Conservation (phyloP, 1,140 invertebrate genomes). For the Drosophila teissieri region DNA sequence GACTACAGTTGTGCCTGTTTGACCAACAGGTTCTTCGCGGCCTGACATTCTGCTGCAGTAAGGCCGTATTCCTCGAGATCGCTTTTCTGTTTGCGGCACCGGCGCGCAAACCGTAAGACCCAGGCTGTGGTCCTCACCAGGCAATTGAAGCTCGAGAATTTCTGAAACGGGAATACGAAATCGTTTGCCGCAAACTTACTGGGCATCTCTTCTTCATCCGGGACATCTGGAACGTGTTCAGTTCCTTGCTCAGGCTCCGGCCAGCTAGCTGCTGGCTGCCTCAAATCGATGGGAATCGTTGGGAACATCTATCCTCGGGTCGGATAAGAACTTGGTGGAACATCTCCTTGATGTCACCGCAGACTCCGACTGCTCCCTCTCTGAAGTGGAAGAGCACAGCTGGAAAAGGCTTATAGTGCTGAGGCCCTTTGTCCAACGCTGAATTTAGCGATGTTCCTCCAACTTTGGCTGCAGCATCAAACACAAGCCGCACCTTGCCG, state of each 20-base stretch:
- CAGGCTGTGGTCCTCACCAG: not conserved
- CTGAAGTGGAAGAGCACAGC: too few relatives aligned
- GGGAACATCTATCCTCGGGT: not conserved
- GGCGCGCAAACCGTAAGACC: constrained; percentile 6
- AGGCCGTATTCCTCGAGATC: too few relatives aligned
- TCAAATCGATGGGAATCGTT: not conserved
- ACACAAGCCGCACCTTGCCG: too few relatives aligned
- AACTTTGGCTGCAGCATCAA: too few relatives aligned
- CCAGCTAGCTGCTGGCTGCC: constrained; percentile 2
- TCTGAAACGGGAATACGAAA: not conserved
- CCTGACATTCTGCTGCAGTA: too few relatives aligned
- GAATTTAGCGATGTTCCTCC: too few relatives aligned
- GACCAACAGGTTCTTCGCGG: too few relatives aligned
- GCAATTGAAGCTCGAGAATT: not conserved
- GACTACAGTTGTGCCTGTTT: too few relatives aligned
- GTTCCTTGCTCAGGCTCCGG: not conserved
- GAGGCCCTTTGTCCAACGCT: too few relatives aligned
- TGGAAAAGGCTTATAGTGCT: too few relatives aligned
- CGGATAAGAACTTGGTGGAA: not conserved
- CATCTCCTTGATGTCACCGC: not conserved
- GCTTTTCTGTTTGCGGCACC: too few relatives aligned
- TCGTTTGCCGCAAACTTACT: constrained; percentile 1
- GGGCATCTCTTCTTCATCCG: constrained; percentile 5
- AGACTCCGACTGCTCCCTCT: too few relatives aligned
- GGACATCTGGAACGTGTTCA: not conserved